Conservation (phyloP, 1,140 invertebrate species). For the Agrilus planipennis region DNA sequence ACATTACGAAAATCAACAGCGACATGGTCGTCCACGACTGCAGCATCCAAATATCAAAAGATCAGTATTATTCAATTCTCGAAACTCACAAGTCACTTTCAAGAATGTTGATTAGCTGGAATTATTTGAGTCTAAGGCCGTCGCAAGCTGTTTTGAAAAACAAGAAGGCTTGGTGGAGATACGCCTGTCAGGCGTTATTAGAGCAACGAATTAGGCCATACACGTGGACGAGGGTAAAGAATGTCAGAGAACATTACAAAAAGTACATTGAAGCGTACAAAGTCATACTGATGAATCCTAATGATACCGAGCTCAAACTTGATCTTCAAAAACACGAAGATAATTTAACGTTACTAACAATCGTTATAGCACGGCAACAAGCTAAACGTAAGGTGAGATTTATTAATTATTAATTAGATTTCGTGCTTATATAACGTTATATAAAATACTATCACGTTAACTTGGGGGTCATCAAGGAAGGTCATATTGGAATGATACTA, state of each 20-base stretch:
- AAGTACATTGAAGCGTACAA: conserved; percentile 62
- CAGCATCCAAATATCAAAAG: conserved; percentile 56
- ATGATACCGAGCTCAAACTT: conserved; percentile 58
- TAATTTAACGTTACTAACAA: conserved; percentile 56
- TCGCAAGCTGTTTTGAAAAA: conserved; percentile 37
- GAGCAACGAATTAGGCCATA: conserved; percentile 60
- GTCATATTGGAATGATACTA: too few relatives aligned
- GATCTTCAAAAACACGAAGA: conserved; percentile 68
- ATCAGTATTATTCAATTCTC: conserved; percentile 60
- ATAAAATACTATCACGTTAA: too few relatives aligned
- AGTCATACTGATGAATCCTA: conserved; percentile 54
- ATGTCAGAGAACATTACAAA: conserved; percentile 57
- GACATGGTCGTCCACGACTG: conserved; percentile 70
- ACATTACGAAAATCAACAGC: conserved; percentile 58
- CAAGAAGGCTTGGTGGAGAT: conserved; percentile 60
- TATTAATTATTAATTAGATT: too few relatives aligned
- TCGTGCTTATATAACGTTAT: too few relatives aligned
- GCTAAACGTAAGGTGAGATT: conserved; percentile 56
- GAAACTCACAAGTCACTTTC: conserved; percentile 53
- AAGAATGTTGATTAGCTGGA: conserved; percentile 58
- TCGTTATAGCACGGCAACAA: conserved; percentile 67
- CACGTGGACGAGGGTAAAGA: conserved; percentile 57
- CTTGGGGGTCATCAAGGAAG: too few relatives aligned
- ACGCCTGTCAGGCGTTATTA: conserved; percentile 59
- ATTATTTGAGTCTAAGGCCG: conserved; percentile 33